These are phyloP conservation scores for Charanyca ferruginea DNA, from an alignment of 2,888 invertebrate genomes.

Conservation along the genomic window DNA sequence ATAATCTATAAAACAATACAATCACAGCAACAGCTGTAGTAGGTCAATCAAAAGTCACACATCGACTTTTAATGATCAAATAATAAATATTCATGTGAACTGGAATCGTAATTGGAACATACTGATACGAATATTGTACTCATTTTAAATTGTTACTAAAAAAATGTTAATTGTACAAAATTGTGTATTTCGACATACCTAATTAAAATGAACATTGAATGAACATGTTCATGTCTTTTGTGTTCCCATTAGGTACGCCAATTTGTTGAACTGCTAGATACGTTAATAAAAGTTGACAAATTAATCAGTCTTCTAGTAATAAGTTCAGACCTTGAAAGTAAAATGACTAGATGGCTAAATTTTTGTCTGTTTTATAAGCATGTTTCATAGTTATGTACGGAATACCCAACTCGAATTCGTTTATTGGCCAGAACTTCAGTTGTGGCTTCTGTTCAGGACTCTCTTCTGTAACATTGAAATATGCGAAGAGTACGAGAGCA, in stretches of 20 bases:
- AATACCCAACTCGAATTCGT: slow-evolving; percentile 94
- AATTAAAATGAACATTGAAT: slow-evolving; percentile 2
- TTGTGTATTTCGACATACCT: slow-evolving; percentile 18
- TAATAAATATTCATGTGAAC: background rate
- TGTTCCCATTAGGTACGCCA: slow-evolving; percentile 2
- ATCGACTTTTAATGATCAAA: slow-evolving; percentile 35
- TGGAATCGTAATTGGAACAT: background rate
- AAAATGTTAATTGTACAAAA: slow-evolving; percentile 12
- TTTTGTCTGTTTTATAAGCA: slow-evolving; percentile 87
- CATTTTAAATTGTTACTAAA: slow-evolving; percentile 3
- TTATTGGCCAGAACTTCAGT: slow-evolving; percentile 94
- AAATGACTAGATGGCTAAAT: slow-evolving; percentile 84
- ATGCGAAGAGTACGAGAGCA: slow-evolving; percentile 94
- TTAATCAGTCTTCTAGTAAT: slow-evolving; percentile 55
- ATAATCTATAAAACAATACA: slow-evolving; percentile 22
- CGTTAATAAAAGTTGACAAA: slow-evolving; percentile 21
- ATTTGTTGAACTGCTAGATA: slow-evolving; percentile 13
- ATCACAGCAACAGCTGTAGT: slow-evolving; percentile 54
- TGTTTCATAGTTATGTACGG: slow-evolving; percentile 94
- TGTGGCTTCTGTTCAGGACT: slow-evolving; percentile 93
- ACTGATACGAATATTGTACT: slow-evolving; percentile 2
- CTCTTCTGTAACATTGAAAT: slow-evolving; percentile 94
- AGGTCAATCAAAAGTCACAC: slow-evolving; percentile 6
- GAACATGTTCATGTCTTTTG: background rate
- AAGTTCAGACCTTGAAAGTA: slow-evolving; percentile 2